Conservation (phyloP, 2,888 invertebrate genomes). For the Monoplex corrugatus region DNA sequence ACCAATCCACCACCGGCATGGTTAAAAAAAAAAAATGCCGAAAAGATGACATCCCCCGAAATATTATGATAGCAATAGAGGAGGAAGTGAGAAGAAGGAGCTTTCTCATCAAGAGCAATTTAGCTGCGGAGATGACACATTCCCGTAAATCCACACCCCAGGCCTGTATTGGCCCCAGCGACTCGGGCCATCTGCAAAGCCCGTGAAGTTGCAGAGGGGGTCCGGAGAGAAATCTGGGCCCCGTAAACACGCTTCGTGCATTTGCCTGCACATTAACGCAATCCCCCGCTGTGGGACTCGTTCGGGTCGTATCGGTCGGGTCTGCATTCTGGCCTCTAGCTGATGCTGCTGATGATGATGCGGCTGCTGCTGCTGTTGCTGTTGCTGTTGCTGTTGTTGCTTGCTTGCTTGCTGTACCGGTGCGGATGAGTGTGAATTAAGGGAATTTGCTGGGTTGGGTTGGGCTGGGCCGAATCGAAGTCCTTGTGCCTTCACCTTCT, state of each 20-base stretch:
- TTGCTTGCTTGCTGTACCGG: too few relatives aligned
- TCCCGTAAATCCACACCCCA: slow-evolving; percentile 32
- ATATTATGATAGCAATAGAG: too few relatives aligned
- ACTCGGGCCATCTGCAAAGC: slow-evolving; percentile 15
- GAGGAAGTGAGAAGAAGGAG: too few relatives aligned
- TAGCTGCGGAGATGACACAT: slow-evolving; percentile 21
- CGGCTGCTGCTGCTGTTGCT: too few relatives aligned
- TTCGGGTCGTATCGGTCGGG: neutral
- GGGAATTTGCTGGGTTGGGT: too few relatives aligned
- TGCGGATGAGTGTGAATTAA: too few relatives aligned
- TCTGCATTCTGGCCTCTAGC: neutral
- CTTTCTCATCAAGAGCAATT: slow-evolving; percentile 12
- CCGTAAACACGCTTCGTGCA: slow-evolving; percentile 38
- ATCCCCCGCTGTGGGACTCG: neutral
- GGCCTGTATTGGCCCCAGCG: neutral
- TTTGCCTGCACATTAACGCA: slow-evolving; percentile 32
- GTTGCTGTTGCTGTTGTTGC: too few relatives aligned
- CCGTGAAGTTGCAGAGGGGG: neutral
- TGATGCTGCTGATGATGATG: neutral
- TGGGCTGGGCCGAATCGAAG: too few relatives aligned
- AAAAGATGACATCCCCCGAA: neutral
- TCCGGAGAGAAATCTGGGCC: neutral
- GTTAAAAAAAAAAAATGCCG: neutral
- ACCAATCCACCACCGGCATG: too few relatives aligned
- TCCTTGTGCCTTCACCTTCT: too few relatives aligned